These are phyloP conservation scores for Turdus rufiventris DNA, from an alignment of 2,113 vertebrate species.

Conservation along the genomic window DNA sequence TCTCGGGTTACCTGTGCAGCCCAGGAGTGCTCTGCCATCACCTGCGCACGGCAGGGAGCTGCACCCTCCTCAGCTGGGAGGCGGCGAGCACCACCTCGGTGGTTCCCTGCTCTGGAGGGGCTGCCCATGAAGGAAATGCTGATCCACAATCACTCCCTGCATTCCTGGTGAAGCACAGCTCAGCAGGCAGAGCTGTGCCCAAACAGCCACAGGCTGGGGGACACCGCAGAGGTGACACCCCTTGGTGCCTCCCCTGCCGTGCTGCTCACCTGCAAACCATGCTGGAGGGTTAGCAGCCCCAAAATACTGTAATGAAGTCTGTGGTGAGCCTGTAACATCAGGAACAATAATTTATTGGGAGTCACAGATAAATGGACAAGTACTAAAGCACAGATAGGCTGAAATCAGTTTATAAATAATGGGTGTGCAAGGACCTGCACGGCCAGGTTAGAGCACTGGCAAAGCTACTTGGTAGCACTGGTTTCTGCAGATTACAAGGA, in stretches of 20 bases:
- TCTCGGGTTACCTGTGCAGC: neutral
- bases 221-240: accelerated
- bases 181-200: too few species aligned
- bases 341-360: neutral
- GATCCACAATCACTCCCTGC: too few species aligned
- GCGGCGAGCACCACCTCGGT: neutral
- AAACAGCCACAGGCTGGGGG: neutral
- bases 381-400: neutral
- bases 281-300: too few species aligned
- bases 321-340: neutral
- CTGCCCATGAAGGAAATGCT: neutral
- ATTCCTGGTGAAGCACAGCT: too few species aligned
- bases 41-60: neutral
- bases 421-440: neutral
- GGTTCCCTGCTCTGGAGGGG: accelerated
- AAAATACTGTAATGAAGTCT: neutral
- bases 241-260: too few species aligned
- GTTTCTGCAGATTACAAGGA: constrained; percentile 3
- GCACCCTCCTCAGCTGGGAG: neutral
- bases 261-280: too few species aligned
- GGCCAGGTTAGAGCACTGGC: neutral
- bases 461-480: neutral
- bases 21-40: neutral
- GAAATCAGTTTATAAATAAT: neutral
- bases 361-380: neutral